Evolutionary conservation across 2,113 vertebrate species (phyloP), one percentile per base, ranked within the genome.

Genomic region (Alligator mississippiensis): DNA sequence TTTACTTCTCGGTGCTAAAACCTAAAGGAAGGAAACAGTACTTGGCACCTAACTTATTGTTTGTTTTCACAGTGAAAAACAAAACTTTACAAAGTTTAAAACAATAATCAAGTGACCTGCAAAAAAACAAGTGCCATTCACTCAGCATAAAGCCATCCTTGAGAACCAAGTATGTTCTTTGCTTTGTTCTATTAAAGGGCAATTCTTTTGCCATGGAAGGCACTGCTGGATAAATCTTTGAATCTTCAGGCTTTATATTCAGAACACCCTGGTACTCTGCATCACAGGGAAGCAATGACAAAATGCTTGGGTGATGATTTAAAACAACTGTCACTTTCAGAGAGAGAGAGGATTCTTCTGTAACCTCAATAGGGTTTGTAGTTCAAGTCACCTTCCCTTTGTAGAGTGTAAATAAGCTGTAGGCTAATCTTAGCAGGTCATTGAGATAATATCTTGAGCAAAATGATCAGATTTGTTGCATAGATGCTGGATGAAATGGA

Each of bases 1-100:
- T 97, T 95, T 70, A 91, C 16, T 96, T 78, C 94, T 94, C 91
- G 95, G 16, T 85, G 86, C 93, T 94, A 95, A 90, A 95, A 96
- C 76, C 88, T 47, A 75, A 94, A 95, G 96, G 96, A 95, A 93
- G 95, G 85, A 96, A 96, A 87, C 34, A 0, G 80, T 82, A 27
- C 86, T 96, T 96, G 82, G 93, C 97, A 94, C 61, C 77, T 93
- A 72, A 75, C n/a, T 82, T 66, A 77, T 95, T 80, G 90, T 59
- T 77, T 95, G 90, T 94, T 96, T 81, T 87, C 63, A 64, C 55
- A 82, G 85, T 68, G 89, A 81, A 93, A 95, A 96, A 83, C 75
- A 95, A 91, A 96, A 95, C 77, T 90, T 70, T 28, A 59, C 55
- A 4, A 9, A 60, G 59, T 74, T n/a, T 47, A 82, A 88, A 87